These are phyloP conservation scores for Drosophila hamatofila DNA, from an alignment of 2,888 invertebrate species.

Conservation along the genomic window DNA sequence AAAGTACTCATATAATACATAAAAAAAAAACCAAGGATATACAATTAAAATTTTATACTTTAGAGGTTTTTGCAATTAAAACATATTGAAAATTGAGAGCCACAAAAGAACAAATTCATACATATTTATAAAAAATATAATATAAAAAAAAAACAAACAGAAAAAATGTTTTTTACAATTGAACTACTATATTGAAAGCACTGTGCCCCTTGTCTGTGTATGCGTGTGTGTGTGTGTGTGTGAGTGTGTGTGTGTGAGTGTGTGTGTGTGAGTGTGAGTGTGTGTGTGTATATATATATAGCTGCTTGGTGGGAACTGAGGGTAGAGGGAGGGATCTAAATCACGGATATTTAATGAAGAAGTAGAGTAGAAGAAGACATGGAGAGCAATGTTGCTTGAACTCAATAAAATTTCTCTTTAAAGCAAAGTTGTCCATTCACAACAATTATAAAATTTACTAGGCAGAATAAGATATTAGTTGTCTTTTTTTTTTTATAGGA, in stretches of 20 bases:
- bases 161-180: slow-evolving; percentile 54
- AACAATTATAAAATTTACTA: slow-evolving; percentile 5
- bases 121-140: slow-evolving; percentile 24
- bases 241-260: slow-evolving; percentile 22
- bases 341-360: slow-evolving; percentile 1
- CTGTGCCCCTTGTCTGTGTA: slow-evolving; percentile 50
- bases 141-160: slow-evolving; percentile 39
- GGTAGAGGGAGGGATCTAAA: slow-evolving; percentile 13
- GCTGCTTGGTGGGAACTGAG: slow-evolving; percentile 12
- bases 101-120: slow-evolving; percentile 20
- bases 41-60: slow-evolving; percentile 24
- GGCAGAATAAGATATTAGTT: slow-evolving; percentile 14
- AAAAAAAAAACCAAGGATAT: slow-evolving; percentile 21
- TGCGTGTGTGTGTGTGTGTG: slow-evolving; percentile 26
- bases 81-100: slow-evolving; percentile 5
- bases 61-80: slow-evolving; percentile 6
- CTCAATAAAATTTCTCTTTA: background rate
- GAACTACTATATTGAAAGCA: slow-evolving; percentile 69
- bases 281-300: background rate
- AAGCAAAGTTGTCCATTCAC: background rate
- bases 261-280: slow-evolving; percentile 23
- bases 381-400: background rate
- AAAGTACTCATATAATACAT: slow-evolving; percentile 49
- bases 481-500: slow-evolving; percentile 8
- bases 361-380: background rate